Evolutionary conservation across 2,888 invertebrate species (phyloP).

Genomic region (Rhagophthalmus giganteus): DNA sequence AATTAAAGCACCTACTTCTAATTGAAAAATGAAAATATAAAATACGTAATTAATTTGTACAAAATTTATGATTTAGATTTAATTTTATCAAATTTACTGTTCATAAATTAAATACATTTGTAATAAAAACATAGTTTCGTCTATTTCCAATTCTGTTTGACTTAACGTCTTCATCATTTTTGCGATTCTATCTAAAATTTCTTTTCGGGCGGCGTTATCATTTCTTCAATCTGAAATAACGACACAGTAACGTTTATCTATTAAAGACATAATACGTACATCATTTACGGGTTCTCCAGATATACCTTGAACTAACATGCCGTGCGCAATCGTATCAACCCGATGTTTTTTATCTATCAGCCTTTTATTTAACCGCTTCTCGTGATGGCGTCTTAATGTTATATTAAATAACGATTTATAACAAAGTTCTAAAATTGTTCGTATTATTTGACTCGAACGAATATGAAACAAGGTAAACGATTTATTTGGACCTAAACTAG

Average conservation of each 20-base stretch:
- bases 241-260: no score
- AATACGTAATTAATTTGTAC: no score
- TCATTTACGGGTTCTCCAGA: constrained; percentile 79
- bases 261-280: constrained; percentile 62
- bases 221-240: constrained; percentile 74
- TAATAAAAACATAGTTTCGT: constrained; percentile 80
- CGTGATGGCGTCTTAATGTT: constrained; percentile 67
- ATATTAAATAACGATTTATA: constrained; percentile 73
- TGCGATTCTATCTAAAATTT: constrained; percentile 74
- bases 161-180: constrained; percentile 75
- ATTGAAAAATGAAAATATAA: no score
- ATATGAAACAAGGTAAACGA: constrained; percentile 78
- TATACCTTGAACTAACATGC: constrained; percentile 77
- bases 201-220: constrained; percentile 84
- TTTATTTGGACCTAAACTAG: constrained; percentile 75
- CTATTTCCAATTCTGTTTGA: constrained; percentile 76
- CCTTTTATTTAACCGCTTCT: constrained; percentile 70
- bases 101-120: constrained; percentile 72
- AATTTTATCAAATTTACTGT: constrained; percentile 24
- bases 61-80: neutral
- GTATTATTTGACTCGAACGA: constrained; percentile 68
- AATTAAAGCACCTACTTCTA: no score
- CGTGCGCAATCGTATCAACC: constrained; percentile 78
- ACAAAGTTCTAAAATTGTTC: constrained; percentile 70
- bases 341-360: constrained; percentile 85